Evolutionary conservation across 2,888 invertebrate genomes (phyloP).

Genomic region (Ceramica pisi): DNA sequence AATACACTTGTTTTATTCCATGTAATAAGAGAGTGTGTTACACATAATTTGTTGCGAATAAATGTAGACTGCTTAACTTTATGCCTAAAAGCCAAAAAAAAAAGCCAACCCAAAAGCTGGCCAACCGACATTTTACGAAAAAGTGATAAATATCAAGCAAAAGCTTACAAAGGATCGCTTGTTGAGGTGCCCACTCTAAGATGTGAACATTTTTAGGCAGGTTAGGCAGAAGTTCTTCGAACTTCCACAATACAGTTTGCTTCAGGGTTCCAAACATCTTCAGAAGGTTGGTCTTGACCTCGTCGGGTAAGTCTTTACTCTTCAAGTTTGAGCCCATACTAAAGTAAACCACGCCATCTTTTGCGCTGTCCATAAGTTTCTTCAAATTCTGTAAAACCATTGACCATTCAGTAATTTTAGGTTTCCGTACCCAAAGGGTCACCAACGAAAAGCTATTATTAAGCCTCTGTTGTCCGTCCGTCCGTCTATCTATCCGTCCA

Average conservation of each 20-base stretch:
- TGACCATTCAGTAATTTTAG: neutral
- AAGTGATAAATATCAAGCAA: no score
- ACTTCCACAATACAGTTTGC: conserved; percentile 88
- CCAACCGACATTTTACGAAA: neutral
- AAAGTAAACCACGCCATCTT: conserved; percentile 87
- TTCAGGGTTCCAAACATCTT: conserved; percentile 82
- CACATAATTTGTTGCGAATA: neutral
- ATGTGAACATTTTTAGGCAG: conserved; percentile 83
- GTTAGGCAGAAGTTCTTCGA: conserved; percentile 76
- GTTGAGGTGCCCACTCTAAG: conserved; percentile 83
- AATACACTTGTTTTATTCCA: neutral
- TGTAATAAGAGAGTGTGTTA: neutral
- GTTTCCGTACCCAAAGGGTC: no score
- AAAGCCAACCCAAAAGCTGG: neutral
- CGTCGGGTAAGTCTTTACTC: conserved; percentile 78
- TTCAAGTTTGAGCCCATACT: conserved; percentile 86
- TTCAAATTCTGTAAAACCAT: conserved; percentile 76
- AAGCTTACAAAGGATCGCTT: conserved; percentile 52
- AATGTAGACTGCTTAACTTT: no score
- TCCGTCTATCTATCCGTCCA: no score
- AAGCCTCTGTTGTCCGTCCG: no score
- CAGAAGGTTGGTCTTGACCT: conserved; percentile 74
- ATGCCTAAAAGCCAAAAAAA: no score
- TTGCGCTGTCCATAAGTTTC: conserved; percentile 81
- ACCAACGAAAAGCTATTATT: no score